Evolutionary conservation across 1,140 invertebrate genomes (phyloP).

Genomic region (Megathymus violae): DNA sequence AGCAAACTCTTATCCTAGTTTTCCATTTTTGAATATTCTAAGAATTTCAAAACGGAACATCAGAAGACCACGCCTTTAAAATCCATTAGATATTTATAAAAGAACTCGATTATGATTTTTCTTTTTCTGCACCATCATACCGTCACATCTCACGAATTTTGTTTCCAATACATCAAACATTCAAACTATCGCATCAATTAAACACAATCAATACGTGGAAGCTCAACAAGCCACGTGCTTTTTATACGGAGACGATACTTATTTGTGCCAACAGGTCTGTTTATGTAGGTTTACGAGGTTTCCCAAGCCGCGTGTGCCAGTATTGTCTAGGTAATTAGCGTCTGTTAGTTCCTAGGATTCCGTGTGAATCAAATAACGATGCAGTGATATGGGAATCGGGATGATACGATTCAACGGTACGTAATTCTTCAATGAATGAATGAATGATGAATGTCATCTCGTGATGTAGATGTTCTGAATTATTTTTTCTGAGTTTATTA

Average conservation of each 20-base stretch:
- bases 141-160: constrained; percentile 7
- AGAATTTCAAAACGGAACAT: neutral
- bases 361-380: constrained; percentile 50
- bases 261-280: constrained; percentile 67
- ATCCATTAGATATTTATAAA: neutral
- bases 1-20: too few relatives aligned
- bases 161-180: constrained; percentile 20
- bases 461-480: too few relatives aligned
- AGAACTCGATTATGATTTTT: neutral
- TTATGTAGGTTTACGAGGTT: constrained; percentile 67
- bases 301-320: constrained; percentile 49
- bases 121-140: constrained; percentile 1
- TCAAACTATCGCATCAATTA: constrained; percentile 12
- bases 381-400: constrained; percentile 49
- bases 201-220: constrained; percentile 4
- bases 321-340: constrained; percentile 68
- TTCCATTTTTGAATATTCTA: neutral
- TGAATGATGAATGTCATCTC: too few relatives aligned
- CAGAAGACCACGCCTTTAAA: neutral
- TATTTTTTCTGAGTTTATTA: too few relatives aligned
- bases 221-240: constrained; percentile 41
- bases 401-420: constrained; percentile 31
- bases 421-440: constrained; percentile 10
- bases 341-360: constrained; percentile 66
- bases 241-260: too few relatives aligned